Percentiles rank a stretch among this genome's conserved stretches.
These are phyloP conservation scores for Rhagonycha lutea DNA, from an alignment of 2,888 invertebrate species.

Conservation along the genomic window DNA sequence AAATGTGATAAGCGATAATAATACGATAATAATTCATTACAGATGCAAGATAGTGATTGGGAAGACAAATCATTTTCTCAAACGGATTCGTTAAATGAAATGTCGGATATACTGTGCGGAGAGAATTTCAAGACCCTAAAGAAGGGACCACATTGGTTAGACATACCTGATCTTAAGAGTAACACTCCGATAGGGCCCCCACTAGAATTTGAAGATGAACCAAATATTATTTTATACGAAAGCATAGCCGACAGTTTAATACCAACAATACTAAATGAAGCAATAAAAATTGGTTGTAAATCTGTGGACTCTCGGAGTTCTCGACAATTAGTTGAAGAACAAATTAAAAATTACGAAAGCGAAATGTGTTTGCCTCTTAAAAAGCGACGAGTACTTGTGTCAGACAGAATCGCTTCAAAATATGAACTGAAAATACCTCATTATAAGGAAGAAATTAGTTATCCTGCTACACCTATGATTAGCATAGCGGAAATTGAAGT, in stretches of 20 bases:
- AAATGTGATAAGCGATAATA: too few species aligned
- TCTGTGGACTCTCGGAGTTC: background rate
- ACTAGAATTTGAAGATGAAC: conserved; percentile 78
- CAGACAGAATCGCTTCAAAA: conserved; percentile 32
- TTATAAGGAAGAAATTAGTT: conserved; percentile 45
- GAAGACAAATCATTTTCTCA: conserved; percentile 78
- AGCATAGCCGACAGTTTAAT: conserved; percentile 57
- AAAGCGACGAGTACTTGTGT: conserved; percentile 42
- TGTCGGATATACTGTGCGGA: conserved; percentile 77
- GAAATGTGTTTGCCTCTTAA: conserved; percentile 47
- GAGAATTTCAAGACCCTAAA: conserved; percentile 83
- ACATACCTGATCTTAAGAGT: conserved; percentile 59
- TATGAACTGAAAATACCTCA: conserved; percentile 3
- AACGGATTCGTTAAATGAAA: conserved; percentile 75
- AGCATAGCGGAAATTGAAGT: conserved; percentile 51
- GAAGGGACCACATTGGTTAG: conserved; percentile 70
- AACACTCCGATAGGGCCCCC: conserved; percentile 79
- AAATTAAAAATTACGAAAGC: conserved; percentile 33
- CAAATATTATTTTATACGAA: conserved; percentile 50
- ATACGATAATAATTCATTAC: conserved; percentile 36
- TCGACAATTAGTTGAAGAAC: conserved; percentile 6
- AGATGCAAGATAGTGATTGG: conserved; percentile 83
- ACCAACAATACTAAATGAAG: conserved; percentile 57
- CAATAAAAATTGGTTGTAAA: conserved; percentile 19
- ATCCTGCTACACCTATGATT: conserved; percentile 52